These are phyloP conservation scores for Trichacis sp. DNA, from an alignment of 2,888 invertebrate genomes.

Conservation along the genomic window DNA sequence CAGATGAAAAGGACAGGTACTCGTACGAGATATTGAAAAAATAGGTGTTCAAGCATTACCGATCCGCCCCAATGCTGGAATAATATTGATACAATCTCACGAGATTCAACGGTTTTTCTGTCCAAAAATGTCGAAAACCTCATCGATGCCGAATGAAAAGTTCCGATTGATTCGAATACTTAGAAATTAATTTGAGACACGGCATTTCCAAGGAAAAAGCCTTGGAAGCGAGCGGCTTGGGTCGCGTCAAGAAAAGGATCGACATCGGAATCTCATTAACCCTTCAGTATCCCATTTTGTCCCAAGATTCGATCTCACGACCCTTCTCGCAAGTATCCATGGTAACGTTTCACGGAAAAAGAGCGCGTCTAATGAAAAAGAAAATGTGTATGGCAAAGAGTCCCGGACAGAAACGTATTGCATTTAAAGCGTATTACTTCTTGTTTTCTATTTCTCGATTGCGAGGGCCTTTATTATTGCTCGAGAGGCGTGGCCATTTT, in stretches of 20 bases:
- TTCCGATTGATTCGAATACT: background rate
- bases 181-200: background rate
- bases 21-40: conserved; percentile 4
- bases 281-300: conserved; percentile 35
- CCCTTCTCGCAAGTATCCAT: conserved; percentile 44
- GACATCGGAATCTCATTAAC: conserved; percentile 47
- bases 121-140: background rate
- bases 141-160: background rate
- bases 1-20: conserved; percentile 7
- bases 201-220: background rate
- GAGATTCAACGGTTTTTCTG: background rate
- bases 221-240: conserved; percentile 25
- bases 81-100: conserved; percentile 9
- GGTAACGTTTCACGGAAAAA: conserved; percentile 32
- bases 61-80: conserved; percentile 2
- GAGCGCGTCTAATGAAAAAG: conserved; percentile 41
- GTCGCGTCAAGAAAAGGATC: conserved; percentile 26
- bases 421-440: conserved; percentile 1
- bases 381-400: conserved; percentile 22
- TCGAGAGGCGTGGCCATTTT: conserved; percentile 41
- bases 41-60: conserved; percentile 12
- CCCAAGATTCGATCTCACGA: conserved; percentile 37
- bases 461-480: conserved; percentile 33
- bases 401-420: conserved; percentile 1
- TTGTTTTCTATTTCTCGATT: conserved; percentile 7